Base-by-base conservation (phyloP, 2,797 vertebrate genomes). In the Echiichthys vipera region DNA sequence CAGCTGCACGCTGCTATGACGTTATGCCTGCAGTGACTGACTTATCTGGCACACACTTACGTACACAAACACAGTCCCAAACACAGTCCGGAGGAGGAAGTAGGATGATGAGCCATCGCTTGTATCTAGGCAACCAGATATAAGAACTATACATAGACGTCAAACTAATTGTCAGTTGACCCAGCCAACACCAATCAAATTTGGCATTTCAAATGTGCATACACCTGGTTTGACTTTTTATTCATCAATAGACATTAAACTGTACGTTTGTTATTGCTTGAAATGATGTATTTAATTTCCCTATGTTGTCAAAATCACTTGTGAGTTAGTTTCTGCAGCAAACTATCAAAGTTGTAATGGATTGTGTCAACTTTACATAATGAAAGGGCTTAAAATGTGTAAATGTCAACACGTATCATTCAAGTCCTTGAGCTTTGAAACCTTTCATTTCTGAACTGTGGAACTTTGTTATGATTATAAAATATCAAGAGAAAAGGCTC, bases 111-210 rank as follows among this genome's bases (percentile, higher is more conserved):
- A 72, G 64, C 24, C 51, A 49, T 24, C 20, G 5, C n/a, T 49
- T 54, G 70, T 85, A 65, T 70, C 78, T n/a, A 61, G 58, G 81
- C 78, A 84, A 84, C 81, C 27, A 56, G 30, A 53, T 65, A 53
- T 58, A 34, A 62, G 56, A 63, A 77, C 51, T 67, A 53, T 25
- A 71, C 30, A 71, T 18, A 32, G 30, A 65, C 43, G 39, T 71
- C 22, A 49, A 56, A 49, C 8, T 74, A 66, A 56, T 22, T 57
- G 43, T 65, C 55, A 25, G 57, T 37, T 77, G 58, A 68, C 70
- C 54, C n/a, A 3, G 40, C 24, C 30, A 43, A 36, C 68, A 39
- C 47, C 34, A 51, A 70, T 75, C 61, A 53, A 9, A 40, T 65
- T 1, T 75, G 71, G 51, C 59, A 80, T 85, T 71, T 80, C 2